Evolutionary conservation across 1,140 invertebrate genomes (phyloP), one percentile per base, ranked within the genome.

Genomic region (Leptinotarsa undecemlineata): DNA sequence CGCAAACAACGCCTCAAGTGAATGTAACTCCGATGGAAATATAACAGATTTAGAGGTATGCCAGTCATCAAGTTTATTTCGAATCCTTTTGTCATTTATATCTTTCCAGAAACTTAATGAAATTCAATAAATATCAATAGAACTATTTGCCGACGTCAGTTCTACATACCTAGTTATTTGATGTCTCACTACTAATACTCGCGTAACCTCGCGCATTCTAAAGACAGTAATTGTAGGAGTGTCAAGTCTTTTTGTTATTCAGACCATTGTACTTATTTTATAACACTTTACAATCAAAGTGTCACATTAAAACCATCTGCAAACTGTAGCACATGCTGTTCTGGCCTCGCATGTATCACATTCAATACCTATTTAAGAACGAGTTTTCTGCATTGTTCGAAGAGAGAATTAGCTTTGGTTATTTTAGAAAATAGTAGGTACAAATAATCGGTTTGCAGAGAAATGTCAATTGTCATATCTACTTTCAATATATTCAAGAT

Each of bases 81-180:
- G 33, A 42, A 42, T 11, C 33, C 33, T 42, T 11, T 42, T 11
- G 33, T 11, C 33, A 11, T 0, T 42, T 11, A 42, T 42, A 42
- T 42, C 8, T 42, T 42, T 42, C 33, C 33, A 42, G 33, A 11
- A 11, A 42, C 33, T 11, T 3, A 42, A 42, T 11, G 2, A 0
- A 42, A 42, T 42, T 42, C 33, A 11, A 11, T 42, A 57, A 57
- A 57, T 57, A 17, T 14, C 51, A 57, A 57, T 57, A 4, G 51
- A 57, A 57, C 17, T 57, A 4, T 17, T 57, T 57, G 51, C n/a
- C n/a, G n/a, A 57, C 51, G n/a, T 57, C 20, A 66, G 63, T 66
- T 66, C 63, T 66, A 68, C 42, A 68, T 68, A 68, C 66, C 66
- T 19, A 68, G 23, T 68, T 68, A 68, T 42, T 47, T 68, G 42